A percentile compares a stretch with the other conserved stretches of the same genome.
Evolutionary conservation across 2,113 vertebrate species (phyloP).

Genomic region (Turnix velox): DNA sequence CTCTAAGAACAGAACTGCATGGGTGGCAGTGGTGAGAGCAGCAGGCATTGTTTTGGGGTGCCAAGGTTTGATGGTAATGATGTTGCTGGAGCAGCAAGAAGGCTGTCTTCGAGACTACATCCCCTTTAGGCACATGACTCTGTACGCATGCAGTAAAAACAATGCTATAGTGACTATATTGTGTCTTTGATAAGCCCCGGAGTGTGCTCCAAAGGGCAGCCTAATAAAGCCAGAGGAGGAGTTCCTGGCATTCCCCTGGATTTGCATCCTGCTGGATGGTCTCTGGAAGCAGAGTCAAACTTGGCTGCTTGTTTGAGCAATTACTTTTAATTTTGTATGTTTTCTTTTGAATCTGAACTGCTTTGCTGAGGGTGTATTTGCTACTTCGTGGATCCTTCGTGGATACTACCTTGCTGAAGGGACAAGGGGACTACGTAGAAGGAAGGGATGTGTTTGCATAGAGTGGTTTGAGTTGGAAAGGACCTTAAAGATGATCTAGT

Average conservation of each 20-base stretch:
- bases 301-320: background rate
- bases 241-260: accelerated
- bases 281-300: background rate
- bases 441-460: background rate
- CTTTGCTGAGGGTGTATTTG: background rate
- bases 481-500: too few species aligned
- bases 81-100: background rate
- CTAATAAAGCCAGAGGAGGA: background rate
- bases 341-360: background rate
- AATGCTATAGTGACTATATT: background rate
- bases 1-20: background rate
- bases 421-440: background rate
- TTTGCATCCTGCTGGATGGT: background rate
- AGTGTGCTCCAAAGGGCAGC: background rate
- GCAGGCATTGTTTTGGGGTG: background rate
- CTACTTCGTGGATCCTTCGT: background rate
- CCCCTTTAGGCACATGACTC: background rate
- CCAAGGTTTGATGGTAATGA: background rate
- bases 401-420: background rate
- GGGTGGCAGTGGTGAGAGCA: background rate
- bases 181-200: background rate
- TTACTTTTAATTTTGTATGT: background rate
- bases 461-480: too few species aligned
- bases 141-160: background rate
- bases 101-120: background rate